These are phyloP conservation scores for Anthoscopus minutus DNA, from an alignment of 2,113 vertebrate species.

Conservation along the genomic window DNA sequence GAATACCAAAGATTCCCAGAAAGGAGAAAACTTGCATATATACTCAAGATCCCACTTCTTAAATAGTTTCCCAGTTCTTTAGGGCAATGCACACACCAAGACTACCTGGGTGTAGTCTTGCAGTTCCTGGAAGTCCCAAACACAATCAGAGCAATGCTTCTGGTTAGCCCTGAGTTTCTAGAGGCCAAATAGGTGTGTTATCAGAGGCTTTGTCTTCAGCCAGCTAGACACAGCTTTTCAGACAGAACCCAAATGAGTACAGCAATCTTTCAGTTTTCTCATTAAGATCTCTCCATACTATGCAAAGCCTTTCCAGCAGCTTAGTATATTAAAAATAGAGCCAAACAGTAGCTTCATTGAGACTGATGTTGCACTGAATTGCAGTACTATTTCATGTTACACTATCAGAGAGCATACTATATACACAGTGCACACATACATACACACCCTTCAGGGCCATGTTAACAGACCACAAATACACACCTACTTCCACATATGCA, in stretches of 20 bases:
- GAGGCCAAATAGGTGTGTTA: background rate
- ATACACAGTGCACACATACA: background rate
- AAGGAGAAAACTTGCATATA: background rate
- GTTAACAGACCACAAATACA: background rate
- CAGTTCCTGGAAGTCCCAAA: background rate
- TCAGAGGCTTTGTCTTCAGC: background rate
- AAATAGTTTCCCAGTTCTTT: background rate
- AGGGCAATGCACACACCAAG: background rate
- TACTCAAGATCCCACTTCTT: background rate
- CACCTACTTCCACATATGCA: background rate
- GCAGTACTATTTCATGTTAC: background rate
- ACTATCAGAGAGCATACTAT: background rate
- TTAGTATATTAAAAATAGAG: background rate
- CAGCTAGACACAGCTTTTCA: background rate
- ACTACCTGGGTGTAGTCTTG: background rate
- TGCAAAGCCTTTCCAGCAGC: background rate
- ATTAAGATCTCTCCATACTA: background rate
- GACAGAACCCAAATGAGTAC: background rate
- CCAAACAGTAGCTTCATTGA: conserved; percentile 29
- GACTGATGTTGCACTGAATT: background rate
- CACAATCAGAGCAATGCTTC: background rate
- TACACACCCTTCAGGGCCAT: background rate
- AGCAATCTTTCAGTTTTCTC: background rate
- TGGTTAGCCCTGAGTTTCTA: background rate
- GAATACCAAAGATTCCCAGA: background rate